Base-by-base conservation (phyloP, 1,140 invertebrate species). In the Elymnias hypermnestra region DNA sequence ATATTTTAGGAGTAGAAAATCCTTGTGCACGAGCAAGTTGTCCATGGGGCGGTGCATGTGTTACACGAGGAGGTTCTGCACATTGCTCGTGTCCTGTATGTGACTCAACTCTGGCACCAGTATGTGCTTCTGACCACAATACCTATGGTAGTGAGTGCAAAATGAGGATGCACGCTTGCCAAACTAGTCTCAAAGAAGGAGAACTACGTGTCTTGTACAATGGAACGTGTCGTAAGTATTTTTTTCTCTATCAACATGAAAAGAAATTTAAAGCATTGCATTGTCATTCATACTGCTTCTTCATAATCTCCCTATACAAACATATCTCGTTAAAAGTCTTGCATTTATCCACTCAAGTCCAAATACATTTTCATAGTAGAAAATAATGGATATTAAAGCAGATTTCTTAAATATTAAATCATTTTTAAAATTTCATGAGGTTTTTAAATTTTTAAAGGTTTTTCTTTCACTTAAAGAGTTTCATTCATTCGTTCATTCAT, bases 111-210 rank as follows among this genome's bases (percentile, higher is more conserved):
- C 94, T 94, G 57, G 88, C 90, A 40, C 94, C 95, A 0, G 93
- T 97, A 4, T 97, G 96, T 65, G 95, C 94, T 8, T 91, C 92
- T 25, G 94, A 97, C 75, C 94, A 94, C 48, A 92, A 94, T 66
- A 94, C 94, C 29, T 97, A 97, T 71, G 90, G 92, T 49, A 96
- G 95, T 86, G 92, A 93, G 67, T 97, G 95, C 81, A 94, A 94
- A 72, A 91, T 97, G 67, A 89, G 91, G 51, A 88, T 91, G 58
- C 93, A 95, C 68, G 91, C 93, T 3, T 97, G 95, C 83, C 75
- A 82, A 44, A 55, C 72, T n/a, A 63, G 68, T 9, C 54, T 76
- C 3, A 60, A 64, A 9, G 77, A 84, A 23, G 62, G 66, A 4
- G 71, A 84, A 0, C 53, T 84, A 2, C 53, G 53, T 5, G 71